Base-by-base conservation (phyloP, 2,797 vertebrate genomes). In the Sphenodon punctatus region DNA sequence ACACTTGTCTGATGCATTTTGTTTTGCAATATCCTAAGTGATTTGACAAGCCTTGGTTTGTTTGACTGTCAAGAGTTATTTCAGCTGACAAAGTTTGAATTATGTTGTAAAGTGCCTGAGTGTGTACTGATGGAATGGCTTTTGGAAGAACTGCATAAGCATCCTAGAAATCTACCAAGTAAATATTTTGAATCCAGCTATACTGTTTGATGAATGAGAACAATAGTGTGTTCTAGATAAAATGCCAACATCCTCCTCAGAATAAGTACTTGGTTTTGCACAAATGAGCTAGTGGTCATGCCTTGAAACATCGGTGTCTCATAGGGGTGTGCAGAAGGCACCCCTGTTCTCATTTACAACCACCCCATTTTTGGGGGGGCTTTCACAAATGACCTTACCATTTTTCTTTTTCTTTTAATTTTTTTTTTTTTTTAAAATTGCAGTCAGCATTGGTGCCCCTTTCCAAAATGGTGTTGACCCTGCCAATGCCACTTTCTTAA, bases 21-120 rank as follows among this genome's bases (percentile, higher is more conserved):
- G 19, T 67, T 23, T 66, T 46, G 27, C 34, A 22, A 81, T 76
- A 59, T 84, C 68, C 38, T 3, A 41, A 3, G 55, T 34, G 38
- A 5, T 8, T 36, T 82, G 86, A 42, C 70, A 78, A 82, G 84
- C 63, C 42, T 56, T 68, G 34, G 77, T 80, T 30, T 46, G 59
- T 34, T 69, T 36, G 23, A 5, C 45, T 85, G 56, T 53, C 43
- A 41, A 67, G 32, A 36, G 38, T 36, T 12, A 25, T 85, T 79
- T 55, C 73, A 76, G 78, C 67, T 49, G 38, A 15, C 23, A 3
- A 64, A 59, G 34, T 41, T 3, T 65, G 43, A 39, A 5, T 53
- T 42, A 67, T 58, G 23, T 32, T 32, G 10, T 3, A 5, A 48
- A 55, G 39, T 38, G 16, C n/a, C 58, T 42, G 46, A 67, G 43